phyloP scores from a whole-genome alignment of 2,797 vertebrate genomes.

The Pseudochirops cupreus region DNA sequence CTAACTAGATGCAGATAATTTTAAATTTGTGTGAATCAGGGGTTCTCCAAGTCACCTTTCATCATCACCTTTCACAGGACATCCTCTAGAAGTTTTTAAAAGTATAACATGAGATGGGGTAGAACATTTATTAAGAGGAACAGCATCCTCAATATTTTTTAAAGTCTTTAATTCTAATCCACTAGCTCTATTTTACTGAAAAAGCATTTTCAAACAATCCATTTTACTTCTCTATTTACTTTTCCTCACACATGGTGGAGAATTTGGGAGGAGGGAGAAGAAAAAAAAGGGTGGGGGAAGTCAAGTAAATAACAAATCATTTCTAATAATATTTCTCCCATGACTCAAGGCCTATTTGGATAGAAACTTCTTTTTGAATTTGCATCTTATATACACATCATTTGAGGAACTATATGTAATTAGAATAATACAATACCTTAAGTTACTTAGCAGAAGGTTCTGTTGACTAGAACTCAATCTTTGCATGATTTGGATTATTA shows the following conservation, averaged over 20 bases:
- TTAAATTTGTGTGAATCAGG: not conserved
- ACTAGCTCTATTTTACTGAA: slow-evolving; percentile 9
- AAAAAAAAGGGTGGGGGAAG: slow-evolving; percentile 3
- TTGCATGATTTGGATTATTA: not conserved
- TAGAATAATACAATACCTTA: not conserved
- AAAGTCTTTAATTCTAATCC: slow-evolving; percentile 42
- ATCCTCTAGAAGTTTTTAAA: not conserved
- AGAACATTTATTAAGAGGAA: not conserved
- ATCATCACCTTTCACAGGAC: not conserved
- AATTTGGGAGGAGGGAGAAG: not conserved
- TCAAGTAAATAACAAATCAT: not conserved
- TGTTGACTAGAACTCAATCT: not conserved
- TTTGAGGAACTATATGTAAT: not conserved
- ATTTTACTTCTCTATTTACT: slow-evolving; percentile 18
- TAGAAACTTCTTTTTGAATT: not conserved
- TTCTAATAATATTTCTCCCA: not conserved
- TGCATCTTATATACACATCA: not conserved
- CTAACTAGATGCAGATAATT: not conserved
- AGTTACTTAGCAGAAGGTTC: not conserved
- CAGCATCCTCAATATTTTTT: not conserved
- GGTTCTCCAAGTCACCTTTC: not conserved
- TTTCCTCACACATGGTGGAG: not conserved
- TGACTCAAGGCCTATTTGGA: not conserved
- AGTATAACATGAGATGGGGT: not conserved
- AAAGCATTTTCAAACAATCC: slow-evolving; percentile 35